A percentile compares a stretch with the other conserved stretches of the same genome.
These are phyloP conservation scores for Drosophila navojoa DNA, from an alignment of 1,140 invertebrate genomes.

Conservation along the genomic window DNA sequence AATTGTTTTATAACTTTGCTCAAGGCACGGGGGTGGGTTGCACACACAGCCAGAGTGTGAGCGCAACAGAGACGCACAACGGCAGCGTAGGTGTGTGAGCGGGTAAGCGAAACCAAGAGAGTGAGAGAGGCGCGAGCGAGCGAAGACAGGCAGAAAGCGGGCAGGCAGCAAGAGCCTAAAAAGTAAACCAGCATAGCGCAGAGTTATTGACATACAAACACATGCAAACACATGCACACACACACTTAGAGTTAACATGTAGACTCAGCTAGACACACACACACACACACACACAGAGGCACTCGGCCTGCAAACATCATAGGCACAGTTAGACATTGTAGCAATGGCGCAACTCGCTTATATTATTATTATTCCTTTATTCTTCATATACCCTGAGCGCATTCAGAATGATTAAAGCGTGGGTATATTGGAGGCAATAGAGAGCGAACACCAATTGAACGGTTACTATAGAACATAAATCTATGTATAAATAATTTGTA, in stretches of 20 bases:
- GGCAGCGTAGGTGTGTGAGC: conserved; percentile 10
- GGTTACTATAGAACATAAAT: too few species aligned
- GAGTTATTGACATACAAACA: conserved; percentile 64
- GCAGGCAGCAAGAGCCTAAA: conserved; percentile 35
- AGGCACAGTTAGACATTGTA: conserved; percentile 16
- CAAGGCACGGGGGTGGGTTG: not conserved
- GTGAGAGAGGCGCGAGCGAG: not conserved
- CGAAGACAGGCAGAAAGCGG: not conserved
- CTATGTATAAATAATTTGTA: too few species aligned
- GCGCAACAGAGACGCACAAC: not conserved
- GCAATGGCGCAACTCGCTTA: conserved; percentile 31
- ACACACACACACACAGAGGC: not conserved
- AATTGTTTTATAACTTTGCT: conserved; percentile 72
- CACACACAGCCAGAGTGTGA: conserved; percentile 2
- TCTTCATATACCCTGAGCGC: conserved; percentile 49
- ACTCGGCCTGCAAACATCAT: conserved; percentile 8
- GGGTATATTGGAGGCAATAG: not conserved
- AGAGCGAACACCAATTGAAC: too few species aligned
- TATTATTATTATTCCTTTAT: conserved; percentile 40
- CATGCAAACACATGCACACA: conserved; percentile 27
- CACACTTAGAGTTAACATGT: conserved; percentile 29
- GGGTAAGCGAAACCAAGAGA: not conserved
- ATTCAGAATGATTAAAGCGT: not conserved
- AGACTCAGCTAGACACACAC: conserved; percentile 26
- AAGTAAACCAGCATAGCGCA: conserved; percentile 56